Base-by-base conservation (phyloP, 1,140 invertebrate genomes). In the Ceratoteleas bidentatus region DNA sequence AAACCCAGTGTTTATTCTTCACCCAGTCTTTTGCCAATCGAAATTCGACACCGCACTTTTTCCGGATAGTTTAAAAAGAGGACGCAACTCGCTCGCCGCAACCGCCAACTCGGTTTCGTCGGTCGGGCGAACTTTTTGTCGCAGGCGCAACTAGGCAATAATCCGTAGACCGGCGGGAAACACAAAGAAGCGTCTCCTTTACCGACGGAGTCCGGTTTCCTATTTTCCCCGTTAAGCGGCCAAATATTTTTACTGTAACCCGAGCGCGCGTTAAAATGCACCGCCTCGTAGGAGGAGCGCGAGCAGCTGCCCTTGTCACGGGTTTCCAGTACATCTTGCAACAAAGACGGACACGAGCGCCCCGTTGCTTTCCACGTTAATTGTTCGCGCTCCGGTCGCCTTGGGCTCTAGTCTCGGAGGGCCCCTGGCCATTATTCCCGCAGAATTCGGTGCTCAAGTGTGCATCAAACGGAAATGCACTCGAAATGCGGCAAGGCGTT, bases 261-360 rank as follows among this genome's bases (percentile, higher is more conserved):
- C 45, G 68, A 83, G 61, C 73, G 68, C 75, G 73, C 76, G 78
- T 76, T 74, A 64, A 74, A 81, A 69, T 69, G 70, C 70, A 68
- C n/a, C n/a, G n/a, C 70, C 70, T 43, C 3, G 52, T 16, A 65
- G 45, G 62, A 85, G 72, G 73, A 64, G 34, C 5, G 74, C 50
- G 50, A 76, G 85, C 86, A 87, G 85, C 86, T 87, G 87, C 85
- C 70, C 70, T 73, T 82, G 84, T 85, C 85, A 81, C 76, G 68
- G 81, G 73, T 83, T 84, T 84, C 77, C 58, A 68, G 54, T 58
- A 64, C 72, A 68, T 75, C 79, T 78, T 76, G 11, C 56, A 83
- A 85, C 85, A 87, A 87, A 87, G 81, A 83, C 76, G 68, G 66
- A 74, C 79, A 79, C 60, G 40, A 52, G 50, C 54, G 70, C 57